phyloP scores from a whole-genome alignment of 2,797 vertebrate species.

The Rhynchonycteris naso region DNA sequence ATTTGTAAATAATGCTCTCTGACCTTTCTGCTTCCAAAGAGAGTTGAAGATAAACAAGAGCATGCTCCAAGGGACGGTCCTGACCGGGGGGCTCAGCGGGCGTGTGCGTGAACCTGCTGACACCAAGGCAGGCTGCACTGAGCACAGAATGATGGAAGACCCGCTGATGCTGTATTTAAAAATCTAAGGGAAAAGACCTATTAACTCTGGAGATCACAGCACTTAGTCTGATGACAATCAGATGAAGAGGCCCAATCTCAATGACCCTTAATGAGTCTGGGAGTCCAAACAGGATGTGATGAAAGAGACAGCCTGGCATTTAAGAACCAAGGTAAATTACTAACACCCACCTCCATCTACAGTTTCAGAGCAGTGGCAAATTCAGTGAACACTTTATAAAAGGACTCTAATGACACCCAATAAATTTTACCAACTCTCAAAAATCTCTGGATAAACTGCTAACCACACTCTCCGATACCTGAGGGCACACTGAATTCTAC shows the following conservation, averaged over 20 bases:
- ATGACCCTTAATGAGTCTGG: background rate
- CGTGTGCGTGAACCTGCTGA: background rate
- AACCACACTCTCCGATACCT: background rate
- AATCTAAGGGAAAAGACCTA: background rate
- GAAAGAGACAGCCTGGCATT: background rate
- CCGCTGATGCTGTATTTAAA: background rate
- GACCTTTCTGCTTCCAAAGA: background rate
- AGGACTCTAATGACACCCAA: background rate
- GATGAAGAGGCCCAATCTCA: background rate
- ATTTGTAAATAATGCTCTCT: background rate
- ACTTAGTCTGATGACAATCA: accelerated
- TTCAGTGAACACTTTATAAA: background rate
- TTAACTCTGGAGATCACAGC: background rate
- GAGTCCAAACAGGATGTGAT: background rate
- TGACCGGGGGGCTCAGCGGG: background rate
- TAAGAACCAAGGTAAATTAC: constrained; percentile 1
- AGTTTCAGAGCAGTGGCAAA: constrained; percentile 34
- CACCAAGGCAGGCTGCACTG: background rate
- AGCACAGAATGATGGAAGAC: background rate
- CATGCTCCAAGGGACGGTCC: background rate
- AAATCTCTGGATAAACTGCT: background rate
- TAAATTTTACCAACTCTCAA: background rate
- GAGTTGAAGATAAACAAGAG: background rate
- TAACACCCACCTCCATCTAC: background rate
- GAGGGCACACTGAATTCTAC: background rate